Evolutionary conservation across 2,888 invertebrate species (phyloP).

Genomic region (Eulithis prunata): DNA sequence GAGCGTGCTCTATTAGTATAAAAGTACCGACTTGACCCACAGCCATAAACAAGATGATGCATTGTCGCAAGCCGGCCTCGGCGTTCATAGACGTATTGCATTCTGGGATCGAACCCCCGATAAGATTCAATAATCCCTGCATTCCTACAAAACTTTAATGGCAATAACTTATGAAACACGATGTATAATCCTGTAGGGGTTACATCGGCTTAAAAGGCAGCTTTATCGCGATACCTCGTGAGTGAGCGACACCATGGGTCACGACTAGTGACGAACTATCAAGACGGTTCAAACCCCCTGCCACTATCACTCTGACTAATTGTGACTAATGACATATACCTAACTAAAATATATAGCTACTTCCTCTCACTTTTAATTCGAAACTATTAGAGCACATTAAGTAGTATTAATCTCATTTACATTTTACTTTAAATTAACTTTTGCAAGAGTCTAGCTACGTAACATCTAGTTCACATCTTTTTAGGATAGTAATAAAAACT

Average conservation of each 20-base stretch:
- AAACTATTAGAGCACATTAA: slow-evolving; percentile 18
- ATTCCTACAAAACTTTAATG: too few relatives aligned
- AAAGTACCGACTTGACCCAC: slow-evolving; percentile 3
- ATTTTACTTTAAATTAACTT: slow-evolving; percentile 20
- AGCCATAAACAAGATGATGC: neutral
- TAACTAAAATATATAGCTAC: neutral
- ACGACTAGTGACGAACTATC: too few relatives aligned
- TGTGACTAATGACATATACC: neutral
- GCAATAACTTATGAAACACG: too few relatives aligned
- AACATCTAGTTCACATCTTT: neutral
- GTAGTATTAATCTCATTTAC: slow-evolving; percentile 13
- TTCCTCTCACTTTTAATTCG: slow-evolving; percentile 14
- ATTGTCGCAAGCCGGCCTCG: slow-evolving; percentile 11
- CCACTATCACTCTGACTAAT: neutral
- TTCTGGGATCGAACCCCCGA: too few relatives aligned
- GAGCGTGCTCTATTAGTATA: neutral
- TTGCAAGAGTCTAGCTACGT: slow-evolving; percentile 4
- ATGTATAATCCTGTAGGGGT: too few relatives aligned
- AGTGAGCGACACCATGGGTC: too few relatives aligned
- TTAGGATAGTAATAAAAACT: neutral
- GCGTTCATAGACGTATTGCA: neutral
- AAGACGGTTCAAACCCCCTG: too few relatives aligned
- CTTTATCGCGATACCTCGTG: too few relatives aligned
- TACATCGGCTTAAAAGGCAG: too few relatives aligned
- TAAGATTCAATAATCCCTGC: too few relatives aligned